phyloP scores from a whole-genome alignment of 2,888 invertebrate species.

The Nesidiocoris tenuis region DNA sequence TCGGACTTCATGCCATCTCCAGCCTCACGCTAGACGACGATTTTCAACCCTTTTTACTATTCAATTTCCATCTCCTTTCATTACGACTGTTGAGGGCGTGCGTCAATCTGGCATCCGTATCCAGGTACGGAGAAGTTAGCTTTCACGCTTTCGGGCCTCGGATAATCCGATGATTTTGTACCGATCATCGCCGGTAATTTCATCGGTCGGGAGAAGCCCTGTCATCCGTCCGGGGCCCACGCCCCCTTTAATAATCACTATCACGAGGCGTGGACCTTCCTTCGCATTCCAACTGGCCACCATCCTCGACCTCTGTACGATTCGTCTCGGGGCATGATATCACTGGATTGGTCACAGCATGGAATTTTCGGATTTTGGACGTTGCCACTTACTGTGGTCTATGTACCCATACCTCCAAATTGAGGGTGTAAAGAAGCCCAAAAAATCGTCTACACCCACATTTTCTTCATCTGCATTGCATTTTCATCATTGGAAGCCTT shows the following conservation, averaged over 20 bases:
- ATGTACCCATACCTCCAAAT: no score
- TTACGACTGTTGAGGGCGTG: constrained; percentile 7
- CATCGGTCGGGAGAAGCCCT: constrained; percentile 22
- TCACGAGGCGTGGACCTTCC: background rate
- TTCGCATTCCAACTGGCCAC: background rate
- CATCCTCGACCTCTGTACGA: background rate
- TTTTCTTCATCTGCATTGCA: no score
- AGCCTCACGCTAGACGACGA: background rate
- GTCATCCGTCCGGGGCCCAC: constrained; percentile 20
- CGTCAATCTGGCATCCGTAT: constrained; percentile 11
- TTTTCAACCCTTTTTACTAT: constrained; percentile 10
- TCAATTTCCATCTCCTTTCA: constrained; percentile 4
- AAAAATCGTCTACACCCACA: no score
- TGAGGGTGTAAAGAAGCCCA: no score
- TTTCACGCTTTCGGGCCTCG: constrained; percentile 21
- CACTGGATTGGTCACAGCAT: no score
- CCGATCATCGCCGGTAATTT: constrained; percentile 41
- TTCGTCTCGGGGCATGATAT: background rate
- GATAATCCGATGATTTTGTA: constrained; percentile 41
- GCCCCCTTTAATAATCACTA: constrained; percentile 23
- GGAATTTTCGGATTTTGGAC: no score
- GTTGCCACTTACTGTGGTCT: no score
- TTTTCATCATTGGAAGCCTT: no score
- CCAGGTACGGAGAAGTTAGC: constrained; percentile 5
- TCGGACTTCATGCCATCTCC: background rate